These are phyloP conservation scores for Halictus rubicundus DNA, from an alignment of 1,140 invertebrate genomes.

Conservation along the genomic window DNA sequence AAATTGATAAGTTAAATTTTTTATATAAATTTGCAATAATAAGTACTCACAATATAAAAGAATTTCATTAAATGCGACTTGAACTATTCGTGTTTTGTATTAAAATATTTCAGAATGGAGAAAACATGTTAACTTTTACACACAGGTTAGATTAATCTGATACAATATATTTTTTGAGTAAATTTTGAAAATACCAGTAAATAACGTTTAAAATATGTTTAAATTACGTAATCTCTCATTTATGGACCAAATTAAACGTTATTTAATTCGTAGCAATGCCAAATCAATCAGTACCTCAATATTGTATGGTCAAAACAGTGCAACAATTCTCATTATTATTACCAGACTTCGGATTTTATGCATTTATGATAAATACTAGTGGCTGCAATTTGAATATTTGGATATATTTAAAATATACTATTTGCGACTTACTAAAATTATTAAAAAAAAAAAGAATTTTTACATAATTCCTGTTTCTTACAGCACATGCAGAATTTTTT, in stretches of 20 bases:
- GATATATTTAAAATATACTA: no score
- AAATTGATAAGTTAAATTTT: background rate
- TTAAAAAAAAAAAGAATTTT: no score
- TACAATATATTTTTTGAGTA: background rate
- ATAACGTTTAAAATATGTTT: background rate
- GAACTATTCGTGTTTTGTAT: background rate
- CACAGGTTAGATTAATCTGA: conserved; percentile 19
- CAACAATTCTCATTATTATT: background rate
- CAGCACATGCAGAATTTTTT: no score
- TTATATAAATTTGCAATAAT: conserved; percentile 1
- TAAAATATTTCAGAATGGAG: background rate
- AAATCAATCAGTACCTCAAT: background rate
- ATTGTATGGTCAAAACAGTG: no score
- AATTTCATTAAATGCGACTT: no score
- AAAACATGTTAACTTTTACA: background rate
- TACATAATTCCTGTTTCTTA: no score
- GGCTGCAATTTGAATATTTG: no score
- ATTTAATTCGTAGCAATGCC: background rate
- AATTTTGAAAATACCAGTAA: background rate
- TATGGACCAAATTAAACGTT: background rate
- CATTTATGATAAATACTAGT: no score
- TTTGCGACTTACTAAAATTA: no score
- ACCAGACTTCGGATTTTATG: no score
- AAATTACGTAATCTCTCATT: background rate
- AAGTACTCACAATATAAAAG: background rate